Evolutionary conservation across 2,113 vertebrate species (phyloP).

Genomic region (Tympanuchus pallidicinctus): DNA sequence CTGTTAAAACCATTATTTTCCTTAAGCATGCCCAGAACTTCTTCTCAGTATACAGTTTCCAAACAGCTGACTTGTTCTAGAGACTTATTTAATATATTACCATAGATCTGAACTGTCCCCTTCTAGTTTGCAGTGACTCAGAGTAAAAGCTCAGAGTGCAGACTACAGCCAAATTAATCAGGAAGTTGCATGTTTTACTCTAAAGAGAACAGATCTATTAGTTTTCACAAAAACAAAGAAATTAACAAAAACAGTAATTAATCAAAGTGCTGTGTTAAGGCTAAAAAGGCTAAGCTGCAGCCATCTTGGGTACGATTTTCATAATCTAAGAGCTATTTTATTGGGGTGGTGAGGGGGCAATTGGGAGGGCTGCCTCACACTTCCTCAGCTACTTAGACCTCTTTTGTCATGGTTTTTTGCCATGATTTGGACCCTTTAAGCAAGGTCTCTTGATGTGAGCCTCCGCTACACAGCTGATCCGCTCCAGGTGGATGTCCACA

Average conservation of each 20-base stretch:
- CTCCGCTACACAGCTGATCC: too few species aligned
- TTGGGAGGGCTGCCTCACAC: too few species aligned
- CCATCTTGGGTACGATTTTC: not conserved
- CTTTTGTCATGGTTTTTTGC: too few species aligned
- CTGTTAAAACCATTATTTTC: not conserved
- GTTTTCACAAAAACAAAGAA: not conserved
- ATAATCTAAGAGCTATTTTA: not conserved
- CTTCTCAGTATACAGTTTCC: not conserved
- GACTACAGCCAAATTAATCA: not conserved
- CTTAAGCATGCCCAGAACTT: not conserved
- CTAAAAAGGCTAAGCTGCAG: not conserved
- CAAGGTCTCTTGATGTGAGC: too few species aligned
- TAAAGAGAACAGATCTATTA: not conserved
- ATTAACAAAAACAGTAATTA: not conserved
- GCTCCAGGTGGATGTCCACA: too few species aligned
- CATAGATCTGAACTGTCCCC: not conserved
- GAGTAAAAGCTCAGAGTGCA: not conserved
- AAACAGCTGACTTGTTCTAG: not conserved
- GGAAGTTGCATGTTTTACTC: accelerated
- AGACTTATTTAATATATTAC: not conserved
- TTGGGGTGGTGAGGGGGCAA: accelerated
- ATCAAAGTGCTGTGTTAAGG: not conserved
- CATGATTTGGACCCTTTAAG: too few species aligned
- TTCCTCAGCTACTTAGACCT: too few species aligned
- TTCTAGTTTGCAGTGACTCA: not conserved